A percentile compares a stretch with the other conserved stretches of the same genome.
These are phyloP conservation scores for Drepanosiphum platanoidis DNA, from an alignment of 2,888 invertebrate species.

Conservation along the genomic window DNA sequence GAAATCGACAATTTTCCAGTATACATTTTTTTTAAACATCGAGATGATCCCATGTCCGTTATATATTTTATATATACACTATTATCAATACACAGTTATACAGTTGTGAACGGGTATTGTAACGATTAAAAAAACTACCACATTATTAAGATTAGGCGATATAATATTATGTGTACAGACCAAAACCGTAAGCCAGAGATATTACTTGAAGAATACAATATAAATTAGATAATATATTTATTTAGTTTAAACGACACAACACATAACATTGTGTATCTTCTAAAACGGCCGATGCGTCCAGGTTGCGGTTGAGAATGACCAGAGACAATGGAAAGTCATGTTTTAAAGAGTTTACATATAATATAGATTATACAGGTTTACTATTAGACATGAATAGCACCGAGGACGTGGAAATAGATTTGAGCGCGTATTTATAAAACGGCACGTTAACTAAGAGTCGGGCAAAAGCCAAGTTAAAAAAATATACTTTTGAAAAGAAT, in stretches of 20 bases:
- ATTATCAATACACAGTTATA: constrained; percentile 12
- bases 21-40: neutral
- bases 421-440: constrained; percentile 35
- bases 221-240: constrained; percentile 22
- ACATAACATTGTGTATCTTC: neutral
- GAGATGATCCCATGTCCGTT: neutral
- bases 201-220: constrained; percentile 37
- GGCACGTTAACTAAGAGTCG: constrained; percentile 5
- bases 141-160: constrained; percentile 43
- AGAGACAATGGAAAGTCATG: constrained; percentile 15
- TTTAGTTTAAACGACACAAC: neutral
- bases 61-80: neutral
- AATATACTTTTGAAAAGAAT: constrained; percentile 50
- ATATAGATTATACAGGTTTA: too few species aligned
- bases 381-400: constrained; percentile 30
- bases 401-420: constrained; percentile 30
- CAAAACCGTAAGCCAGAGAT: constrained; percentile 32
- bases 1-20: constrained; percentile 10
- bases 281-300: too few species aligned
- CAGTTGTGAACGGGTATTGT: constrained; percentile 1
- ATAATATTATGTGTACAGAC: neutral
- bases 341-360: neutral
- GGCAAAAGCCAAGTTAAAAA: constrained; percentile 47
- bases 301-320: neutral
- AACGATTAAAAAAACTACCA: constrained; percentile 25